Conservation (phyloP, 2,797 vertebrate genomes). For the Holocentrus rufus region DNA sequence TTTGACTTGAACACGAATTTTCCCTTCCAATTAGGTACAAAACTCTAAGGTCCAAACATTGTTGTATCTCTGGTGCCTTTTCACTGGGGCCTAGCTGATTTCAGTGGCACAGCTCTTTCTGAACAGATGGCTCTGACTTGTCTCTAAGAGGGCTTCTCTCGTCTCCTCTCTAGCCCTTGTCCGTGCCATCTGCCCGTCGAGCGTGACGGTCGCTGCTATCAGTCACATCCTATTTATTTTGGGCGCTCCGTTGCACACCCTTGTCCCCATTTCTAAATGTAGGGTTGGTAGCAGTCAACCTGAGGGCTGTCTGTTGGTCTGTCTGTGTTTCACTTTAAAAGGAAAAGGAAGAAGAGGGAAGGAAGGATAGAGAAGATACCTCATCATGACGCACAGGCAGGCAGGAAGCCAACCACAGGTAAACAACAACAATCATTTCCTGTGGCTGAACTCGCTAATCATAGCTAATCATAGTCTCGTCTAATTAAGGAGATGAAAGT, state of each 20-base stretch:
- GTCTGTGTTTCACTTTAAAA: slow-evolving; percentile 37
- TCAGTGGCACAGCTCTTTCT: slow-evolving; percentile 49
- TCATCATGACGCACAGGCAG: slow-evolving; percentile 37
- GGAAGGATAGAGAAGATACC: slow-evolving; percentile 15
- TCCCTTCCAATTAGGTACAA: slow-evolving; percentile 9
- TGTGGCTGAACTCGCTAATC: slow-evolving; percentile 62
- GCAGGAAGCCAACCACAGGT: slow-evolving; percentile 50
- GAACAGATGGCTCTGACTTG: slow-evolving; percentile 57
- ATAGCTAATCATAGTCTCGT: slow-evolving; percentile 74
- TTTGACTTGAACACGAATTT: slow-evolving; percentile 2
- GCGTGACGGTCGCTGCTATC: slow-evolving; percentile 73
- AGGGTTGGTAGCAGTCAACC: slow-evolving; percentile 69
- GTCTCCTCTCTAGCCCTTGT: slow-evolving; percentile 63
- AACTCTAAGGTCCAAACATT: slow-evolving; percentile 19
- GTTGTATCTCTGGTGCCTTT: slow-evolving; percentile 25
- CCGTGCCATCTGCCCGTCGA: slow-evolving; percentile 59
- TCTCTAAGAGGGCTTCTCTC: slow-evolving; percentile 56
- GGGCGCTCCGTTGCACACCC: slow-evolving; percentile 68
- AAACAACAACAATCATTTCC: slow-evolving; percentile 69
- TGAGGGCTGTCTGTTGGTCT: slow-evolving; percentile 57
- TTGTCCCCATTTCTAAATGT: slow-evolving; percentile 77
- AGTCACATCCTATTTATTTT: slow-evolving; percentile 79
- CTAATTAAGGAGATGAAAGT: slow-evolving; percentile 57
- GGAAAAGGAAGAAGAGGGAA: slow-evolving; percentile 33
- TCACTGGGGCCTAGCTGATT: slow-evolving; percentile 39